Base-by-base conservation (phyloP, 1,140 invertebrate species). In the Chelonus insularis region DNA sequence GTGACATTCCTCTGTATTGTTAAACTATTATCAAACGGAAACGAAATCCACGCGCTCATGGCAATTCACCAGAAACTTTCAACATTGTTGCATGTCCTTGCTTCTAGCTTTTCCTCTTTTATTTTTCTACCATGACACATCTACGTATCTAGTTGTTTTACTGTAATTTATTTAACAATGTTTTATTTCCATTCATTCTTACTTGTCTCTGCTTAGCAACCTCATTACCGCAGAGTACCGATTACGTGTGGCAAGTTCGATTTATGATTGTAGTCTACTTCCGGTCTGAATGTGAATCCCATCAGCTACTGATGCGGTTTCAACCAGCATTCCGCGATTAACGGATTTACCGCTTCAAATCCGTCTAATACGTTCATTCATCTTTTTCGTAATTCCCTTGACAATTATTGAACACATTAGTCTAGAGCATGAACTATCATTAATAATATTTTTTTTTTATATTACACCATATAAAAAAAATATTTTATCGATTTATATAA, bases 1-100 rank as follows among this genome's bases (percentile, higher is more conserved):
- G 29, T 18, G 8, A 23, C 50, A 63, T 65, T 68, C 50, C 43
- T 39, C 4, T 0, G 45, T 50, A 59, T 65, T 65, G 60, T 54
- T 68, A 43, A 43, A 16, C 12, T 18, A 43, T 43, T 43, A 43
- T 43, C 41, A 43, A 18, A 43, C 41, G 41, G 41, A 43, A 43
- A 43, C 18, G 41, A 43, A 16, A 43, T 43, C 41, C 41, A 18
- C 14, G 41, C 8, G 41, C 41, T 21, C 41, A 43, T 43, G 41
- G 41, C 41, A 43, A 43, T 43, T 43, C 16, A 43, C 41, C 41
- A 43, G 41, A 43, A 16, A 43, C 12, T 43, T 12, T 43, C 14
- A 16, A 16, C 14, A 18, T 16, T 16, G 41, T 43, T 43, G 16
- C 7, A 18, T 16, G 16, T 43, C 9, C 16, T 7, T 43, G 12